Evolutionary conservation across 2,888 invertebrate genomes (phyloP), one percentile per base, ranked within the genome.

Genomic region (Lycaena phlaeas): DNA sequence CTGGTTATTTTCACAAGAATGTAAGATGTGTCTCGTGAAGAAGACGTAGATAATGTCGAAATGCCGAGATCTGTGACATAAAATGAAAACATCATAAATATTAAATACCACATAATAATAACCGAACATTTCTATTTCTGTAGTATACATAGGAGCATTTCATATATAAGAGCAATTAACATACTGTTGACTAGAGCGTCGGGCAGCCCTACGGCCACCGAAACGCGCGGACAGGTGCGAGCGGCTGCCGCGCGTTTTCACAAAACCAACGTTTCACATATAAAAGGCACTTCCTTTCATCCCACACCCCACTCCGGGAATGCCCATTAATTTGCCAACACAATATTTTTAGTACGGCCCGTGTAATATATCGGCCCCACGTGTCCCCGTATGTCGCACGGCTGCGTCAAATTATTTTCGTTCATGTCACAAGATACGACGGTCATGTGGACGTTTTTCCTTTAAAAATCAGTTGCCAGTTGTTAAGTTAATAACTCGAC

Each of bases 251-350:
- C 72, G 64, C 74, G 66, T 75, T 81, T 76, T 81, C 82, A 77
- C 78, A 79, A 79, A 82, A 81, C 75, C 73, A 77, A 75, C 79
- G 78, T 73, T 79, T 79, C 79, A 79, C 79, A 77, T 81, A 79
- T 81, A 79, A 82, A 81, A 81, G 81, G 77, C 79, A 79, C 77
- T 79, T 81, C 79, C 84, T 82, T 82, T 82, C 82, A 81, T 81
- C 84, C 84, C 78, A 73, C 77, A 66, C 74, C 76, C 84, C 66
- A 76, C n/a, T n/a, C 73, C 75, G 76, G 68, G 84, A 84, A 84
- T 84, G 84, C 84, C 82, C 84, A 84, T 84, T 84, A 84, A 84
- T 84, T 84, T 84, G 84, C 84, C 84, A 84, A 82, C 84, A 82
- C 82, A 84, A 84, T 84, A 84, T 84, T 84, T 84, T 84, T 84